These are phyloP conservation scores for Tridacna crocea DNA, from an alignment of 2,888 invertebrate species.

Conservation along the genomic window DNA sequence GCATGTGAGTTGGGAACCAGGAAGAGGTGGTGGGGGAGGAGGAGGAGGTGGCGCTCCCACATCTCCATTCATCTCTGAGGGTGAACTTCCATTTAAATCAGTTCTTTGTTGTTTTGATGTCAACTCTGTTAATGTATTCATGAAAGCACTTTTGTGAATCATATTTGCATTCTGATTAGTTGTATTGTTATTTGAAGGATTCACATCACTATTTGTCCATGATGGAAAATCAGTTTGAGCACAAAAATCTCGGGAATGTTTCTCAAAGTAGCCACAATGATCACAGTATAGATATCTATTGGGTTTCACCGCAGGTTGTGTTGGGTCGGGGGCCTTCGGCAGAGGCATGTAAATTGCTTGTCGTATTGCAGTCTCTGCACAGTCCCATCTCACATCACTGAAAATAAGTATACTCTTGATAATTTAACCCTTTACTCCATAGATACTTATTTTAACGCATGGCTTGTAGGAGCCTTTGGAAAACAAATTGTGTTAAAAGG, in stretches of 20 bases:
- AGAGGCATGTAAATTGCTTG: constrained; percentile 63
- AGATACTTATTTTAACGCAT: too few relatives aligned
- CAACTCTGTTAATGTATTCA: constrained; percentile 7
- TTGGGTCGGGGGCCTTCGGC: constrained; percentile 37
- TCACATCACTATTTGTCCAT: neutral
- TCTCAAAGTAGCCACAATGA: constrained; percentile 59
- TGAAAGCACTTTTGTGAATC: neutral
- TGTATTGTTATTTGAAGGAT: neutral
- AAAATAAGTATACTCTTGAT: neutral
- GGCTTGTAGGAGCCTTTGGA: too few relatives aligned
- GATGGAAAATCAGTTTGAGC: constrained; percentile 49
- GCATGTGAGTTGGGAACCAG: constrained; percentile 81
- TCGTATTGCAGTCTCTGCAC: constrained; percentile 65
- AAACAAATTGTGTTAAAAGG: too few relatives aligned
- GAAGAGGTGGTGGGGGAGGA: constrained; percentile 82
- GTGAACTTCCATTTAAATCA: neutral
- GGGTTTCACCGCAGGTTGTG: neutral
- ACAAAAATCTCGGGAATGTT: constrained; percentile 43
- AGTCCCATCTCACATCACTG: constrained; percentile 69
- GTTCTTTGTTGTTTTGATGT: constrained; percentile 15
- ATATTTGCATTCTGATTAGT: constrained; percentile 3
- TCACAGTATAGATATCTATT: constrained; percentile 47
- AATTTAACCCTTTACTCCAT: neutral
- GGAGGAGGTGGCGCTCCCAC: constrained; percentile 47
- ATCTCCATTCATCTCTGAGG: neutral